Evolutionary conservation across 2,888 invertebrate species (phyloP).

Genomic region (Schizotus pectinicornis): DNA sequence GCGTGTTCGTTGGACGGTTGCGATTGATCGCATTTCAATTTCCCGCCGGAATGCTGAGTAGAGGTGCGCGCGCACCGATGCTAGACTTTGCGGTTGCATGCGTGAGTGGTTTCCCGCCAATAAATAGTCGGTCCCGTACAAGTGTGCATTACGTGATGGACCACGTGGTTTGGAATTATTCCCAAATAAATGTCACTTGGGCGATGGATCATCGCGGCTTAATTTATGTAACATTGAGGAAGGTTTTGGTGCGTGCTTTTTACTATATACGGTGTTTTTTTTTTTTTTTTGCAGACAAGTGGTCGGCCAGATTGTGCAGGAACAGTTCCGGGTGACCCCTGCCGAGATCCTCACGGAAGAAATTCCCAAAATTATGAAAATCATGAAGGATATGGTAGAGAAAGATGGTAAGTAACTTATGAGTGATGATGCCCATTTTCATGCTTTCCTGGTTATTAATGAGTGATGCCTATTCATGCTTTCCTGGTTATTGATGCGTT

Average conservation of each 20-base stretch:
- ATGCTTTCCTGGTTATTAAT: too few species aligned
- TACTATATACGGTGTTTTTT: conserved; percentile 11
- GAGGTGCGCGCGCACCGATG: conserved; percentile 25
- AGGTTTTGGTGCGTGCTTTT: not conserved
- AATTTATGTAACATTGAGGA: not conserved
- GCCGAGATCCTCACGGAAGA: conserved; percentile 53
- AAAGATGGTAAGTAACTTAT: conserved; percentile 57
- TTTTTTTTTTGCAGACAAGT: conserved; percentile 63
- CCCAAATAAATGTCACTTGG: not conserved
- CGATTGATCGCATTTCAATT: not conserved
- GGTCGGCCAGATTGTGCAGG: conserved; percentile 65
- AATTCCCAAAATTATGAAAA: conserved; percentile 59
- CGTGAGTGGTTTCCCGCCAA: conserved; percentile 30
- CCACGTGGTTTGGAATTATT: conserved; percentile 19
- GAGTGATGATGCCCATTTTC: too few species aligned
- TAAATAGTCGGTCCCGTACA: conserved; percentile 16
- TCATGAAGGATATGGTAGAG: conserved; percentile 58
- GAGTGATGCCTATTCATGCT: too few species aligned
- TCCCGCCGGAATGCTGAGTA: conserved; percentile 12
- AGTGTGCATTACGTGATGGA: conserved; percentile 8
- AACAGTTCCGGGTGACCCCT: conserved; percentile 62
- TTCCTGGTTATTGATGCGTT: too few species aligned
- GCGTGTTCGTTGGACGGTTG: not conserved
- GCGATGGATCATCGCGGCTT: too few species aligned
- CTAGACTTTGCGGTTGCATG: conserved; percentile 8